Evolutionary conservation across 2,888 invertebrate species (phyloP).

Genomic region (Spisula subtruncata): DNA sequence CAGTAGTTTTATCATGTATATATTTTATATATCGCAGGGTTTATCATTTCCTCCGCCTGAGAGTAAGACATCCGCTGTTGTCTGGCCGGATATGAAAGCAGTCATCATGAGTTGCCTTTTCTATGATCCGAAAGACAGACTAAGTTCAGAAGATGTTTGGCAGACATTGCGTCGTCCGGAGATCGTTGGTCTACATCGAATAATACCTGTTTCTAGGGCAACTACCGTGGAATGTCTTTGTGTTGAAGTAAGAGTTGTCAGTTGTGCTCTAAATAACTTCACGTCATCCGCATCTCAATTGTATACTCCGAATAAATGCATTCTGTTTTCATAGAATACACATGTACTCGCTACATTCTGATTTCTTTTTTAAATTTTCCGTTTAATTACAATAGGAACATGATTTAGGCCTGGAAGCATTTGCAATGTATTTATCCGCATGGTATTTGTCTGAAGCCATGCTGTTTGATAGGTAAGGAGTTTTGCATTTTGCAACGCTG

Average conservation of each 20-base stretch:
- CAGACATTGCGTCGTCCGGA: constrained; percentile 77
- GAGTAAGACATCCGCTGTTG: constrained; percentile 69
- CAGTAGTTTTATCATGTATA: no score
- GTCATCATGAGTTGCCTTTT: constrained; percentile 81
- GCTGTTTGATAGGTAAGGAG: no score
- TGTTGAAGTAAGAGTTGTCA: constrained; percentile 76
- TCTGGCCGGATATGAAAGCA: constrained; percentile 84
- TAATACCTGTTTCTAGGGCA: constrained; percentile 79
- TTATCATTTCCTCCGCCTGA: constrained; percentile 76
- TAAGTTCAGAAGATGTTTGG: constrained; percentile 73
- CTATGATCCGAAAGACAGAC: constrained; percentile 82
- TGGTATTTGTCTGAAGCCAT: no score
- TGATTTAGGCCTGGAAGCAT: no score
- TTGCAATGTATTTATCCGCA: no score
- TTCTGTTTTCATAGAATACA: no score
- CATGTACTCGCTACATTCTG: no score
- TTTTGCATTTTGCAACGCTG: no score
- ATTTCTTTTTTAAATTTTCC: no score
- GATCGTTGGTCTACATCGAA: constrained; percentile 76
- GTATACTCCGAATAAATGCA: no score
- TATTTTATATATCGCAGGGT: constrained; percentile 67
- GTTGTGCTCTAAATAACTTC: not conserved
- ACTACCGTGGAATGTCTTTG: constrained; percentile 84
- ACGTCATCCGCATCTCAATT: no score
- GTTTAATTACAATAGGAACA: no score